A percentile compares a stretch with the other conserved stretches of the same genome.
Evolutionary conservation across 2,888 invertebrate species (phyloP).

Genomic region (Aphodius granarius): DNA sequence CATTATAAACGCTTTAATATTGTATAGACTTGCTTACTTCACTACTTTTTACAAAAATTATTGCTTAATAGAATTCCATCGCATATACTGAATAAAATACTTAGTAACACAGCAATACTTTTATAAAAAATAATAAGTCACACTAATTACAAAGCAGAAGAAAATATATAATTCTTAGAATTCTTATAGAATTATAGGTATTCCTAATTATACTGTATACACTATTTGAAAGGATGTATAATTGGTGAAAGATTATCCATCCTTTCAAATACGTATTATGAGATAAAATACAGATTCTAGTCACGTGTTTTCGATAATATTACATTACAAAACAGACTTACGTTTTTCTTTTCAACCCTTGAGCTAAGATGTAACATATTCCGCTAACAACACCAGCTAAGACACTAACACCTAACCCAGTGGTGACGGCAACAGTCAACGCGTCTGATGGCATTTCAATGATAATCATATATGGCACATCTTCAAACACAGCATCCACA

Average conservation of each 20-base stretch:
- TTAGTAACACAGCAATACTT: neutral
- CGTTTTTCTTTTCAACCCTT: constrained; percentile 59
- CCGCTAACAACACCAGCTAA: constrained; percentile 71
- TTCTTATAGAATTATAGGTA: too few relatives aligned
- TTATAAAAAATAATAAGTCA: neutral
- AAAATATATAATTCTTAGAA: too few relatives aligned
- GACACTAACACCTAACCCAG: constrained; percentile 66
- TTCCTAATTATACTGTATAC: too few relatives aligned
- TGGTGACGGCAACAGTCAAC: constrained; percentile 57
- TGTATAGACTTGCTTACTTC: neutral
- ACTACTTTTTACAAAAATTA: neutral
- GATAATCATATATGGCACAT: neutral
- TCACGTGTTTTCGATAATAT: neutral
- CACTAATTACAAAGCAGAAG: too few relatives aligned
- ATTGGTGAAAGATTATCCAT: neutral
- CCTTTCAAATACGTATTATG: too few relatives aligned
- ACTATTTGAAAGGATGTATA: too few relatives aligned
- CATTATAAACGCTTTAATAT: too few relatives aligned
- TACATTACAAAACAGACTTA: constrained; percentile 39
- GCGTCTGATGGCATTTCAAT: constrained; percentile 58
- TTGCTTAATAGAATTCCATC: neutral
- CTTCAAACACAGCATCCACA: neutral
- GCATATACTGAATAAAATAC: neutral
- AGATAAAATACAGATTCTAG: neutral
- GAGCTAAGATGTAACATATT: constrained; percentile 65